Evolutionary conservation across 1,140 invertebrate genomes (phyloP).

Genomic region (Dryas iulia): DNA sequence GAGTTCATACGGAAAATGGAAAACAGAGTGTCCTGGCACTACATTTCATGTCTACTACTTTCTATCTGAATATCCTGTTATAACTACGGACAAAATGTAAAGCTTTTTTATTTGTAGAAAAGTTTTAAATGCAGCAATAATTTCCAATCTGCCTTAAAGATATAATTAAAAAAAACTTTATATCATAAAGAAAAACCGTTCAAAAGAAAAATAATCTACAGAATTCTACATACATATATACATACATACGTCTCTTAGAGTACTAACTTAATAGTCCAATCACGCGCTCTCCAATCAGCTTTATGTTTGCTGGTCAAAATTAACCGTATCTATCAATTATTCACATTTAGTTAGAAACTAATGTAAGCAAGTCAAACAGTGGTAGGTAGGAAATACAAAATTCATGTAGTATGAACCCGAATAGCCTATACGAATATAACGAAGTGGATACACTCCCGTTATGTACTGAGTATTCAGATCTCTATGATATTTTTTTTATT

Average conservation of each 20-base stretch:
- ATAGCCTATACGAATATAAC: slow-evolving; percentile 36
- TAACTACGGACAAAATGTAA: too few relatives aligned
- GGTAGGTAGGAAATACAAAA: slow-evolving; percentile 35
- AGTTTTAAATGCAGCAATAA: too few relatives aligned
- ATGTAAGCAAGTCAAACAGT: slow-evolving; percentile 41
- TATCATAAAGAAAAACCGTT: too few relatives aligned
- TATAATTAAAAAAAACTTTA: too few relatives aligned
- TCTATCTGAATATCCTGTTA: too few relatives aligned
- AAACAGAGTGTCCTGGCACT: not conserved
- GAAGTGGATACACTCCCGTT: slow-evolving; percentile 11
- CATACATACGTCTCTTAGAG: not conserved
- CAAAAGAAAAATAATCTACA: too few relatives aligned
- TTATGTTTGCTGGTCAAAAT: slow-evolving; percentile 22
- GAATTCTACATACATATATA: too few relatives aligned
- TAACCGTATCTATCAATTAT: slow-evolving; percentile 36
- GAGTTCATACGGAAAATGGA: too few relatives aligned
- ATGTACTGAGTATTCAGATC: not conserved
- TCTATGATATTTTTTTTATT: too few relatives aligned
- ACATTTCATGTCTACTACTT: not conserved
- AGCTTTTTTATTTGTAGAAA: too few relatives aligned
- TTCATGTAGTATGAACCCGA: slow-evolving; percentile 41
- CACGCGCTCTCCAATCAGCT: slow-evolving; percentile 17
- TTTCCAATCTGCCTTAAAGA: too few relatives aligned
- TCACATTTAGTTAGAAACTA: slow-evolving; percentile 40
- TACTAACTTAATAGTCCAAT: not conserved